A percentile compares a stretch with the other conserved stretches of the same genome.
phyloP scores from a whole-genome alignment of 2,888 invertebrate species.

The Scaptomyza tumidula region DNA sequence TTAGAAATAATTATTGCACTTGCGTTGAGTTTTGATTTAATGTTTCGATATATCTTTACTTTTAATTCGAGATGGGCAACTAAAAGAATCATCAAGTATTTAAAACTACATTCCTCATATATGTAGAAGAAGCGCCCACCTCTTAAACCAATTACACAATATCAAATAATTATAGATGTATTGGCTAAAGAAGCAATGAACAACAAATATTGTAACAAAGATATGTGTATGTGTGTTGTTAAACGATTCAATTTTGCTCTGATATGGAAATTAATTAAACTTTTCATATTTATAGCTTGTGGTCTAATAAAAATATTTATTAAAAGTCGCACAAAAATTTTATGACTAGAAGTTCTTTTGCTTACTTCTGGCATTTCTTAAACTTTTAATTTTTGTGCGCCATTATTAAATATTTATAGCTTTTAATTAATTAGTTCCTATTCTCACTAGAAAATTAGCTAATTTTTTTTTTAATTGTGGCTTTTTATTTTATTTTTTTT shows the following conservation, averaged over 20 bases:
- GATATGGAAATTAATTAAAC: constrained; percentile 51
- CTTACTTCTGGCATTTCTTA: constrained; percentile 54
- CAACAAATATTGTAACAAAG: constrained; percentile 63
- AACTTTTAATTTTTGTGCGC: constrained; percentile 37
- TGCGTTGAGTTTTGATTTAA: constrained; percentile 65
- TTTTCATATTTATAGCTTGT: constrained; percentile 7
- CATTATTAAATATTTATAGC: constrained; percentile 9
- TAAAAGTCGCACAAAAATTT: constrained; percentile 46
- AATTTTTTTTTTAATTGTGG: constrained; percentile 11
- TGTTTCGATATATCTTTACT: constrained; percentile 27
- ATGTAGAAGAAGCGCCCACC: background rate
- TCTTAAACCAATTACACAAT: constrained; percentile 15
- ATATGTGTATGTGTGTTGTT: constrained; percentile 56
- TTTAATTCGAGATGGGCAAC: constrained; percentile 9
- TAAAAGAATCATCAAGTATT: background rate
- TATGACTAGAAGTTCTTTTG: constrained; percentile 58
- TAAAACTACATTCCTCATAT: too few relatives aligned
- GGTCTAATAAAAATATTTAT: constrained; percentile 8
- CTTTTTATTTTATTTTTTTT: constrained; percentile 9
- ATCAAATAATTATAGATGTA: constrained; percentile 7
- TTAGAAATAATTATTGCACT: constrained; percentile 76
- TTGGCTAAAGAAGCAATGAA: constrained; percentile 24
- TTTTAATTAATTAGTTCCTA: constrained; percentile 38
- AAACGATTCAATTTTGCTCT: constrained; percentile 46
- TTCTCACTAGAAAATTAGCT: constrained; percentile 56